A percentile compares a stretch with the other conserved stretches of the same genome.
Conservation (phyloP, 2,888 invertebrate genomes). For the Morpho helenor region DNA sequence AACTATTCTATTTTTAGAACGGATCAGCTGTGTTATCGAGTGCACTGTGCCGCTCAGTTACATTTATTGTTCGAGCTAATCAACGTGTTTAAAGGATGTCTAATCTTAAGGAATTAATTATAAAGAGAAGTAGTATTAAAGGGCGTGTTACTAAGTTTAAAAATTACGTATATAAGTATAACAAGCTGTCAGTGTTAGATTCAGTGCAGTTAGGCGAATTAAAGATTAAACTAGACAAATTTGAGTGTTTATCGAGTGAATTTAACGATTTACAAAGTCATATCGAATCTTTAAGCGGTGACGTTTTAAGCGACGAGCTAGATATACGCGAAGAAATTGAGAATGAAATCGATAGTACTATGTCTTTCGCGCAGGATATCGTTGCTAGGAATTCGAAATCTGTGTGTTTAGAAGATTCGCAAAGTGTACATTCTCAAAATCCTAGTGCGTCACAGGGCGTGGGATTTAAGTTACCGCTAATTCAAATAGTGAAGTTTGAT, state of each 20-base stretch:
- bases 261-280: slow-evolving; percentile 1
- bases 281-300: neutral
- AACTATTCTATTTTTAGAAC: neutral
- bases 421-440: neutral
- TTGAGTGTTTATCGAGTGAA: neutral
- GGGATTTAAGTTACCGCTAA: neutral
- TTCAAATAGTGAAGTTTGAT: slow-evolving; percentile 3
- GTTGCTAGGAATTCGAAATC: neutral
- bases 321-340: slow-evolving; percentile 1
- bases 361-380: neutral
- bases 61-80: neutral
- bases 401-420: neutral
- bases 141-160: slow-evolving; percentile 13
- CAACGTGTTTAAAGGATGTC: neutral
- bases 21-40: neutral
- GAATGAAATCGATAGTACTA: neutral
- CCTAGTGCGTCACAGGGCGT: neutral
- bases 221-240: no score
- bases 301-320: neutral
- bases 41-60: neutral
- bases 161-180: neutral
- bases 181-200: no score
- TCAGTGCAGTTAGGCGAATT: no score
- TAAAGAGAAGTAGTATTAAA: slow-evolving; percentile 5
- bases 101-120: neutral